Percentiles rank a stretch among this genome's conserved stretches.
phyloP scores from a whole-genome alignment of 1,140 invertebrate species.

The Atta colombica region DNA sequence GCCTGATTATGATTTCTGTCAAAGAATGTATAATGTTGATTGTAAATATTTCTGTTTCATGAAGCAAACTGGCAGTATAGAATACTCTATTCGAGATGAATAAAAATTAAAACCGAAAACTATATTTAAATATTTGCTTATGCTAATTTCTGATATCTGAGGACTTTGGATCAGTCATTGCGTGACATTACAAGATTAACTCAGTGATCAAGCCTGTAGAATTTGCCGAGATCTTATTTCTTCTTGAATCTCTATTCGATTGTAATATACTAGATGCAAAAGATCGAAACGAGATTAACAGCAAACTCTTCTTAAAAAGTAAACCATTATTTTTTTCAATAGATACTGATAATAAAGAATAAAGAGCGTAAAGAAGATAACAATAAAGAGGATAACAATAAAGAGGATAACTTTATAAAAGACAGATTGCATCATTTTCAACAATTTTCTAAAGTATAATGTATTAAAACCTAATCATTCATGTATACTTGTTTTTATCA shows the following conservation, averaged over 20 bases:
- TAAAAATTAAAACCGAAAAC: background rate
- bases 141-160: constrained; percentile 55
- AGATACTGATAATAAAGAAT: too few species aligned
- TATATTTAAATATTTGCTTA: background rate
- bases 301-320: constrained; percentile 32
- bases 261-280: background rate
- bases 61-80: background rate
- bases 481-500: too few species aligned
- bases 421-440: too few species aligned
- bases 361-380: too few species aligned
- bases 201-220: constrained; percentile 56
- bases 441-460: too few species aligned
- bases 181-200: constrained; percentile 19
- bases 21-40: background rate
- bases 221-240: too few species aligned
- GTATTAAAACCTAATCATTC: too few species aligned
- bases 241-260: too few species aligned
- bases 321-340: background rate
- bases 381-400: too few species aligned
- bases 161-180: background rate
- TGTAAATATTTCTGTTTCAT: background rate
- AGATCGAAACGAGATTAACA: constrained; percentile 45
- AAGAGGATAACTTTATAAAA: too few species aligned
- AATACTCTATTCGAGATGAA: background rate
- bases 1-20: background rate